phyloP scores from a whole-genome alignment of 2,888 invertebrate genomes.

The Anthophora plumipes region DNA sequence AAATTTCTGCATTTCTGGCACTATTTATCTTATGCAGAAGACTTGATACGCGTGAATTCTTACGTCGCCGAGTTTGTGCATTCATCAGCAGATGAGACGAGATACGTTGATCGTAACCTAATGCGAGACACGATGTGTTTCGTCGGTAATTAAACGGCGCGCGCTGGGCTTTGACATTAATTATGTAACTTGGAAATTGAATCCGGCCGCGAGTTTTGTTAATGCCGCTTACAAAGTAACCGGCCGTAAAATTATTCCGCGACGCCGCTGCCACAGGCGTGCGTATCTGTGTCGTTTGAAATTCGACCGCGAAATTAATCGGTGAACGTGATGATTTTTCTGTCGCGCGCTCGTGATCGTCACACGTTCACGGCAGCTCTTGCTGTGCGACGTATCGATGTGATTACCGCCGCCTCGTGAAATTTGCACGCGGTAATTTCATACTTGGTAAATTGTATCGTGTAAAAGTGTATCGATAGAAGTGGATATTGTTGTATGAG shows the following conservation, averaged over 20 bases:
- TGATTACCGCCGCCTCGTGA: neutral
- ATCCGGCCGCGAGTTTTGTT: slow-evolving; percentile 50
- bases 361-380: neutral
- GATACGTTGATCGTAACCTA: slow-evolving; percentile 55
- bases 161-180: slow-evolving; percentile 39
- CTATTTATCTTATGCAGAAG: no score
- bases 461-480: neutral
- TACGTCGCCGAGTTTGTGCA: no score
- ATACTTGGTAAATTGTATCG: neutral
- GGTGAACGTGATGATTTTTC: slow-evolving; percentile 35
- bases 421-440: neutral
- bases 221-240: slow-evolving; percentile 51
- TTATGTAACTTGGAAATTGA: slow-evolving; percentile 60
- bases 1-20: no score
- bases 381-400: neutral
- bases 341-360: neutral
- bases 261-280: slow-evolving; percentile 6
- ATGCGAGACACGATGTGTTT: slow-evolving; percentile 34
- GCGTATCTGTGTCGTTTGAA: slow-evolving; percentile 33
- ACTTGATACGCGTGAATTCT: no score
- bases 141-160: slow-evolving; percentile 55
- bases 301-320: slow-evolving; percentile 42
- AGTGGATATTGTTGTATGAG: no score
- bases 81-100: neutral
- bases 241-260: slow-evolving; percentile 51